Percentiles rank a stretch among this genome's conserved stretches.
These are phyloP conservation scores for Misgurnus mizolepis DNA, from an alignment of 2,113 vertebrate genomes.

Conservation along the genomic window DNA sequence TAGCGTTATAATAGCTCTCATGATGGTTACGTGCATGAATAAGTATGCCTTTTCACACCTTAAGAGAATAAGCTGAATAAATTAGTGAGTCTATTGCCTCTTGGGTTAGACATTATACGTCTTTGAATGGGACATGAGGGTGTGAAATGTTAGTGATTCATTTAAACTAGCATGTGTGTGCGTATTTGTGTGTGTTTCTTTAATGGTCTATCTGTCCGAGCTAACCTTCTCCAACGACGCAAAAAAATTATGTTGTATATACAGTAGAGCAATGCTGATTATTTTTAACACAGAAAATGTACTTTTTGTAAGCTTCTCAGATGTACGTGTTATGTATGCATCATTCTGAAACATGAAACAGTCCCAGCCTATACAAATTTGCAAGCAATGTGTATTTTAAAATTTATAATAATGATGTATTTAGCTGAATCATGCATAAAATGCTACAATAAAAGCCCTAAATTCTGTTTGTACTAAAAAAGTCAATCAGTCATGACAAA, in stretches of 20 bases:
- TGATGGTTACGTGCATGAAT: constrained; percentile 53
- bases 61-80: constrained; percentile 55
- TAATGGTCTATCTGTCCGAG: constrained; percentile 33
- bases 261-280: background rate
- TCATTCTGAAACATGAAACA: no score
- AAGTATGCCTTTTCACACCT: constrained; percentile 58
- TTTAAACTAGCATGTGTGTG: constrained; percentile 34
- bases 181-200: constrained; percentile 14
- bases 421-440: no score
- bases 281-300: no score
- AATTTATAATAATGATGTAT: no score
- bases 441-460: no score
- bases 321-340: no score
- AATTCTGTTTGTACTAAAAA: no score
- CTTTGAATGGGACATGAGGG: constrained; percentile 42
- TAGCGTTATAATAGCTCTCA: constrained; percentile 35
- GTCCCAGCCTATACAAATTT: no score
- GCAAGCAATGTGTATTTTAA: no score
- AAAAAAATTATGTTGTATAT: background rate
- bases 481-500: no score
- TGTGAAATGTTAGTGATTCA: constrained; percentile 57
- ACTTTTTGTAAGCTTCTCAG: no score
- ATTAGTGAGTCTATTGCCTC: constrained; percentile 52
- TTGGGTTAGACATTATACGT: constrained; percentile 55
- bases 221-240: constrained; percentile 7